Conservation (phyloP, 1,140 invertebrate genomes). For the Lepidostoma basale region DNA sequence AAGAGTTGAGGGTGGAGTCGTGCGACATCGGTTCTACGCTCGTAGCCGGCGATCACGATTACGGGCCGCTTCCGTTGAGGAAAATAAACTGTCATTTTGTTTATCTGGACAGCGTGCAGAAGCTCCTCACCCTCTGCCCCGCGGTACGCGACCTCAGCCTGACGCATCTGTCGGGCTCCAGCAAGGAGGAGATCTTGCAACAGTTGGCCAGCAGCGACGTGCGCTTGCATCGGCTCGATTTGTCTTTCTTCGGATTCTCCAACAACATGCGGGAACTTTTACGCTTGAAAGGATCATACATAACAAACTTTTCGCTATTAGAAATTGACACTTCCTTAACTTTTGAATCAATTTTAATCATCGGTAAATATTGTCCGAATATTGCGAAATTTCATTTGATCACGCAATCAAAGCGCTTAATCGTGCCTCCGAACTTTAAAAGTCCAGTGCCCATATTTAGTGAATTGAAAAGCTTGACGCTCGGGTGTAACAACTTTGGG, state of each 20-base stretch:
- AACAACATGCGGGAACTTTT: constrained; percentile 52
- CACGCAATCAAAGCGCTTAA: constrained; percentile 54
- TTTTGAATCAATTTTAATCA: constrained; percentile 51
- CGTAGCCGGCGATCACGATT: constrained; percentile 49
- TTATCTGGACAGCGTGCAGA: constrained; percentile 54
- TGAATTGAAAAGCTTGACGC: constrained; percentile 51
- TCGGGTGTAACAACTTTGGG: constrained; percentile 56
- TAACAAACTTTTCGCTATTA: constrained; percentile 57
- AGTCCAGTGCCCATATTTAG: constrained; percentile 50
- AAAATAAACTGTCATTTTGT: constrained; percentile 59
- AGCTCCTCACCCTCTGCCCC: constrained; percentile 57
- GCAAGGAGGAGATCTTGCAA: constrained; percentile 56
- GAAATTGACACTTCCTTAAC: constrained; percentile 55
- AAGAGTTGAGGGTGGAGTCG: constrained; percentile 57
- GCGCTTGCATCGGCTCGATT: constrained; percentile 51
- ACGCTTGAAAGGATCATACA: constrained; percentile 52
- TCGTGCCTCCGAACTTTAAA: constrained; percentile 50
- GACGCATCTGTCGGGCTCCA: constrained; percentile 54
- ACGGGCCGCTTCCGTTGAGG: constrained; percentile 52
- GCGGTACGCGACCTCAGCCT: constrained; percentile 54
- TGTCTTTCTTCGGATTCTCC: constrained; percentile 57
- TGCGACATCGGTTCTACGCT: constrained; percentile 59
- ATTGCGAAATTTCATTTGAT: constrained; percentile 51
- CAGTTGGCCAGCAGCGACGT: constrained; percentile 53
- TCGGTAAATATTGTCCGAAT: constrained; percentile 55